Evolutionary conservation across 2,797 vertebrate species (phyloP), one percentile per base, ranked within the genome.

Genomic region (Sarcophilus harrisii): DNA sequence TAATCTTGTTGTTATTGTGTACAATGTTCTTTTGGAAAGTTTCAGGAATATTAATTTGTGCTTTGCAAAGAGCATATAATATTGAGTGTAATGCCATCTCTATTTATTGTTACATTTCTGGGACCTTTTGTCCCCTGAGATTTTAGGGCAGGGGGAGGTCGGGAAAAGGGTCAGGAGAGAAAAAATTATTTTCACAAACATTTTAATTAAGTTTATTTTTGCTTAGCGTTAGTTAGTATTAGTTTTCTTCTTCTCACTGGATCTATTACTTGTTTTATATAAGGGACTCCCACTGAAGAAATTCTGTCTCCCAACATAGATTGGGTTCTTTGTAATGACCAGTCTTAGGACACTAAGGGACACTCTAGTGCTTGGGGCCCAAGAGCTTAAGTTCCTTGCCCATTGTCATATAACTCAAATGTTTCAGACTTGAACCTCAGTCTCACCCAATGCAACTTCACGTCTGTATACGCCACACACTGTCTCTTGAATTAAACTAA

Each of bases 51-150:
- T 81, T 45, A 45, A 81, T 81, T 81, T 81, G 38, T 81, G 18
- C 73, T 81, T 81, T 81, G 38, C 21, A 45, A 81, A 81, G 38
- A 81, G 8, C 73, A 27, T 73, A 16, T 38, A 21, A 38, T 38
- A 16, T 38, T 21, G 62, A 73, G 66, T 21, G n/a, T 5, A 73
- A 38, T 94, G 94, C 1, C 94, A 4, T 95, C 27, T 49, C 57
- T 96, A 3, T 81, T n/a, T 8, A 57, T 92, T 57, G 96, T 96
- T 94, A 94, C 62, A 91, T 96, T 95, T 95, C 57, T 54, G 91
- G 45, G 60, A 91, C 0, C n/a, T n/a, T 92, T 95, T 94, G 57
- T 90, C 89, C 58, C 57, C 73, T 45, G 62, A 6, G 8, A 81
- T 3, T 81, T 27, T 81, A 8, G 24, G 5, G n/a, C n/a, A 5